A percentile compares a stretch with the other conserved stretches of the same genome.
These are phyloP conservation scores for Drosophila differens DNA, from an alignment of 2,888 invertebrate genomes.

Conservation along the genomic window DNA sequence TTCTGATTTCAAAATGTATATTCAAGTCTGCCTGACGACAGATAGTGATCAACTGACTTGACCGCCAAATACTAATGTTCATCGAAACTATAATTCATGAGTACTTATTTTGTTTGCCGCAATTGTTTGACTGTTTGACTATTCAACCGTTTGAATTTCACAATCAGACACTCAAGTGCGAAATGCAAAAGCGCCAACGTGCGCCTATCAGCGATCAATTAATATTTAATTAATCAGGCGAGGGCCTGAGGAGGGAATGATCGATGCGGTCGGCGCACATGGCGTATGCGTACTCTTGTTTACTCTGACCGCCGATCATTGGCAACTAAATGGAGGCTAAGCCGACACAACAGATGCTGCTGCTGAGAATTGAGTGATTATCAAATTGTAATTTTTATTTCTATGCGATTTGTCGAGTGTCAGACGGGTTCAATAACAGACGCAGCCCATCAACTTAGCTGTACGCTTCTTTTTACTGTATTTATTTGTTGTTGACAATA, in stretches of 20 bases:
- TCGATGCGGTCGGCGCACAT: slow-evolving; percentile 37
- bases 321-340: slow-evolving; percentile 55
- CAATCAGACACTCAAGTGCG: slow-evolving; percentile 40
- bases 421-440: slow-evolving; percentile 77
- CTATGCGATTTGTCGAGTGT: slow-evolving; percentile 78
- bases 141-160: slow-evolving; percentile 33
- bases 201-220: slow-evolving; percentile 80
- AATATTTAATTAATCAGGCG: slow-evolving; percentile 81
- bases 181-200: slow-evolving; percentile 51
- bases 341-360: slow-evolving; percentile 17
- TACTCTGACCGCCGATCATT: slow-evolving; percentile 32
- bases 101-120: slow-evolving; percentile 12
- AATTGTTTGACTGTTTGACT: neutral
- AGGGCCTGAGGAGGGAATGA: slow-evolving; percentile 19
- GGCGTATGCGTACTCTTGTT: slow-evolving; percentile 64
- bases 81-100: slow-evolving; percentile 4
- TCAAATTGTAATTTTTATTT: slow-evolving; percentile 75
- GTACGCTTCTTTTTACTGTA: slow-evolving; percentile 26
- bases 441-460: slow-evolving; percentile 33
- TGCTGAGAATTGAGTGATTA: slow-evolving; percentile 61
- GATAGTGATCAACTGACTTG: neutral
- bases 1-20: neutral
- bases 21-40: slow-evolving; percentile 1
- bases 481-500: slow-evolving; percentile 67
- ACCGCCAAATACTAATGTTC: neutral